Percentiles rank a stretch among this genome's conserved stretches.
phyloP scores from a whole-genome alignment of 2,888 invertebrate species.

The Lasioglossum malachurum region DNA sequence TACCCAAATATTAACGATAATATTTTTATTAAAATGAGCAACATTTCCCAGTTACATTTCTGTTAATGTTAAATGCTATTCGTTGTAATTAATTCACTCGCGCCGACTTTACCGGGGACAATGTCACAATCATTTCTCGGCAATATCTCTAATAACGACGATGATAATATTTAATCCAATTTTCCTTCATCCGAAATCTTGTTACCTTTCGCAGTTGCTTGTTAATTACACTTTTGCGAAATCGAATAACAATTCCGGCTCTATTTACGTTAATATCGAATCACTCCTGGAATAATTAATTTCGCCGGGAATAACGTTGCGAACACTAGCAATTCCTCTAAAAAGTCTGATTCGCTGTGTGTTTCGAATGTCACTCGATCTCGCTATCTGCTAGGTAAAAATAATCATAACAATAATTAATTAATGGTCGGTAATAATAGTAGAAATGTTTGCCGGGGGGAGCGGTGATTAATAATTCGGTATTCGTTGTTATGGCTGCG shows the following conservation, averaged over 20 bases:
- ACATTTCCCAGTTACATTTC: not conserved
- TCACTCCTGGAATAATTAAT: not conserved
- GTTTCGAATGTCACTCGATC: not conserved
- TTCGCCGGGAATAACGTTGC: not conserved
- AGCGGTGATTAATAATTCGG: not conserved
- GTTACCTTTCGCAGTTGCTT: not conserved
- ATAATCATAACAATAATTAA: not conserved
- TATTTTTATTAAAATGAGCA: not conserved
- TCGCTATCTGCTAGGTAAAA: not conserved
- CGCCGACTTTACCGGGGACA: not conserved
- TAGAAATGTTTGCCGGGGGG: not conserved
- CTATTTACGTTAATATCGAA: not conserved
- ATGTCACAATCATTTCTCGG: not conserved
- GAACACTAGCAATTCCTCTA: not conserved
- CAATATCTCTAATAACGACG: not conserved
- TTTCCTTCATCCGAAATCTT: not conserved
- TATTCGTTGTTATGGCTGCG: not conserved
- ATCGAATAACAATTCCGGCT: not conserved
- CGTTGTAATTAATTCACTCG: not conserved
- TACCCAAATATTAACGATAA: not conserved
- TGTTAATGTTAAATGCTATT: not conserved
- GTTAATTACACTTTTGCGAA: not conserved
- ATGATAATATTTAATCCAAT: not conserved
- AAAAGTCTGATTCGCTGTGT: not conserved
- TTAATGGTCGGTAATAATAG: conserved; percentile 7